Conservation (phyloP, 1,140 invertebrate species). For the Sycophaga agraensis region DNA sequence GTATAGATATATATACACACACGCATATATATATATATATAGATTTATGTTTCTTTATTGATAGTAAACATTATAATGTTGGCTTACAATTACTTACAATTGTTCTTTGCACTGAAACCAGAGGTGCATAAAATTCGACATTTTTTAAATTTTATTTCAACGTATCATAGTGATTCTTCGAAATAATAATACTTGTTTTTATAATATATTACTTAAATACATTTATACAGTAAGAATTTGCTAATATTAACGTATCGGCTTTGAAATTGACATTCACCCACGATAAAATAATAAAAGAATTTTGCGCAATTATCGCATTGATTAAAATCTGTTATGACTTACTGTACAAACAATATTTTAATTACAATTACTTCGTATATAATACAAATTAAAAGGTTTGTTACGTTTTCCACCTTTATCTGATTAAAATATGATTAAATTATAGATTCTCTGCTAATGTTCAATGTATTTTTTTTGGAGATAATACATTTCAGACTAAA, state of each 20-base stretch:
- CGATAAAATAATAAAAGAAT: too few species aligned
- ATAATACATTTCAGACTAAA: conserved; percentile 10
- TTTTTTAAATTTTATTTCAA: conserved; percentile 1
- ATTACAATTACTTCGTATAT: too few species aligned
- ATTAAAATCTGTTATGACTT: too few species aligned
- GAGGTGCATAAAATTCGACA: conserved; percentile 4
- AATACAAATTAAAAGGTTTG: neutral
- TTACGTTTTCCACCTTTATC: neutral
- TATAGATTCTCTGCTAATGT: neutral
- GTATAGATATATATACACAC: too few species aligned
- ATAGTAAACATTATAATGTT: conserved; percentile 1
- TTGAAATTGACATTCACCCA: too few species aligned
- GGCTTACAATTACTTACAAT: neutral
- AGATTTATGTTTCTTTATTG: neutral
- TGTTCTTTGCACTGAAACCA: conserved; percentile 14
- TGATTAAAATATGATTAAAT: neutral
- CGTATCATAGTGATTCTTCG: neutral
- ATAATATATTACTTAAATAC: neutral
- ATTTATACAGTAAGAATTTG: too few species aligned
- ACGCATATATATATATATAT: conserved; percentile 4
- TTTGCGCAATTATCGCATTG: too few species aligned
- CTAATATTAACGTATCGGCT: too few species aligned
- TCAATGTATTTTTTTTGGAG: neutral
- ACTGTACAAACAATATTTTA: too few species aligned
- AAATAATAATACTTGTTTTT: conserved; percentile 14